Conservation (phyloP, 2,797 vertebrate genomes). For the Cebuella pygmaea region DNA sequence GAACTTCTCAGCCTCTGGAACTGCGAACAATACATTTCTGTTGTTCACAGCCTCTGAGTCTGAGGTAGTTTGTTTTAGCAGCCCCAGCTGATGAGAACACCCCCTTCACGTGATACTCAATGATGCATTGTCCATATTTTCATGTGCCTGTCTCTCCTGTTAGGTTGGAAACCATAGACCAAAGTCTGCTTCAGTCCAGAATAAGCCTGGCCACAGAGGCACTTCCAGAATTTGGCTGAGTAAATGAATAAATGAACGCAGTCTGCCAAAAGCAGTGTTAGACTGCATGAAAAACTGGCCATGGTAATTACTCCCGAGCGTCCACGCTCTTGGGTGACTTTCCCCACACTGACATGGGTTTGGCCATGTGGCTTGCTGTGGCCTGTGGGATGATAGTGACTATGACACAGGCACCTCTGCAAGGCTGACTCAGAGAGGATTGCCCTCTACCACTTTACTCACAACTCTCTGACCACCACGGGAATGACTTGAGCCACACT, state of each 20-base stretch:
- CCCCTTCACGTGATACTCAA: neutral
- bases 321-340: rapidly evolving
- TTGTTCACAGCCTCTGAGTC: neutral
- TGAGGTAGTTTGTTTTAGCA: neutral
- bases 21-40: neutral
- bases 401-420: neutral
- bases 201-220: neutral
- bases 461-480: neutral
- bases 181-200: neutral
- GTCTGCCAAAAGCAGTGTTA: neutral
- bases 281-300: neutral
- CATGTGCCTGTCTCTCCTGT: neutral
- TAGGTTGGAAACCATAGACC: neutral
- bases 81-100: neutral
- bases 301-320: neutral
- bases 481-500: neutral
- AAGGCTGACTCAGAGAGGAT: neutral
- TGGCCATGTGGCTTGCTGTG: neutral
- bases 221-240: neutral
- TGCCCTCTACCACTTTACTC: neutral
- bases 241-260: neutral
- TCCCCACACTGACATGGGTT: neutral
- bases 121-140: neutral
- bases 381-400: neutral
- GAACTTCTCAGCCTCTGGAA: neutral